phyloP scores from a whole-genome alignment of 2,797 vertebrate species.

The Distichodus sexfasciatus region DNA sequence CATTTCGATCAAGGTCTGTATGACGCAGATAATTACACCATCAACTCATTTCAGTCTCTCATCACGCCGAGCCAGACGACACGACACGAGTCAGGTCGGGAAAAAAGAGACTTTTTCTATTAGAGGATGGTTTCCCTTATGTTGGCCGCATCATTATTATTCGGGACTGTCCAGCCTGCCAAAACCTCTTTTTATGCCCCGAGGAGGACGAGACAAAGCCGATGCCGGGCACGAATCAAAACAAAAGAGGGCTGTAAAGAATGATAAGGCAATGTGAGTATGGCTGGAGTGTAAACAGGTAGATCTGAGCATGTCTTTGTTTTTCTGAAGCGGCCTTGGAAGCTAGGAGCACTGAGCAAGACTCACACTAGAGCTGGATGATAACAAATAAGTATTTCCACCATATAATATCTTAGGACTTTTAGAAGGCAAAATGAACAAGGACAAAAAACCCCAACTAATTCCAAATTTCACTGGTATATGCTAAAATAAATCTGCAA shows the following conservation, averaged over 20 bases:
- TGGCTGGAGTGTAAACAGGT: not conserved
- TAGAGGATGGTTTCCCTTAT: no score
- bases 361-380: no score
- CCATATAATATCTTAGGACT: no score
- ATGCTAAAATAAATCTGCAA: no score
- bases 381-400: no score
- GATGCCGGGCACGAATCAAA: slow-evolving; percentile 6
- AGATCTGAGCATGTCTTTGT: not conserved
- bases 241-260: not conserved
- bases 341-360: no score
- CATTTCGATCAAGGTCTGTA: not conserved
- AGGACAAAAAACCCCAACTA: no score
- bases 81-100: not conserved
- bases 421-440: no score
- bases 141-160: slow-evolving; percentile 21
- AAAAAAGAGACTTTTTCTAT: not conserved
- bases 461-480: no score
- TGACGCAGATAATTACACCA: not conserved
- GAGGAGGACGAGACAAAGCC: slow-evolving; percentile 3
- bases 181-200: not conserved
- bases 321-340: no score
- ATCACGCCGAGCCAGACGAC: not conserved
- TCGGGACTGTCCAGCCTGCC: slow-evolving; percentile 24
- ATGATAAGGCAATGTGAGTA: not conserved
- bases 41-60: not conserved